Percentiles rank a stretch among this genome's conserved stretches.
phyloP scores from a whole-genome alignment of 2,797 vertebrate species.

The Mormyrops boulengeri region DNA sequence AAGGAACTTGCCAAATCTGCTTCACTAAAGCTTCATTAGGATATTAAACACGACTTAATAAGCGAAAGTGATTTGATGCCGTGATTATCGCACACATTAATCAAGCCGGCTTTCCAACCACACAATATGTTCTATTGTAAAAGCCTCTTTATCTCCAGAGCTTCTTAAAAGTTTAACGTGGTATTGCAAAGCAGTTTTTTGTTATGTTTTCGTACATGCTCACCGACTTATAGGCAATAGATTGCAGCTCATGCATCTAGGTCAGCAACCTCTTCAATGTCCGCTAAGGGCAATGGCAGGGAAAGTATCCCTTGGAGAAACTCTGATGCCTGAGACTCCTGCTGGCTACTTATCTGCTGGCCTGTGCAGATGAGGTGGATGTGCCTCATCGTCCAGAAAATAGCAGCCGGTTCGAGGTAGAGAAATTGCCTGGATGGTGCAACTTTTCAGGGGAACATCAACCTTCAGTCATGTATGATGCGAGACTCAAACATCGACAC shows the following conservation, averaged over 20 bases:
- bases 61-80: slow-evolving; percentile 98
- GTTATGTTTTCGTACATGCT: slow-evolving; percentile 46
- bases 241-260: slow-evolving; percentile 60
- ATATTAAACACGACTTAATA: slow-evolving; percentile 99
- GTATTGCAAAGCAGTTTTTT: slow-evolving; percentile 54
- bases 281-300: slow-evolving; percentile 46
- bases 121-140: slow-evolving; percentile 87
- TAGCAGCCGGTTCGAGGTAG: neutral
- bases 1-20: slow-evolving; percentile 85
- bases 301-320: slow-evolving; percentile 53
- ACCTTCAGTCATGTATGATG: neutral
- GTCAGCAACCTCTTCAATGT: slow-evolving; percentile 53
- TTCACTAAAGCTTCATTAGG: slow-evolving; percentile 96
- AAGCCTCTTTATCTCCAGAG: slow-evolving; percentile 90
- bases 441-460: neutral
- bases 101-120: slow-evolving; percentile 88
- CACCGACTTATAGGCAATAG: slow-evolving; percentile 54
- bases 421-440: neutral
- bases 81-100: slow-evolving; percentile 97
- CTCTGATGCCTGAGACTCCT: slow-evolving; percentile 39
- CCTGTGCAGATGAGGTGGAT: slow-evolving; percentile 15
- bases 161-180: slow-evolving; percentile 84
- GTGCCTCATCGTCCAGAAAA: neutral
- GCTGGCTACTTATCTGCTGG: slow-evolving; percentile 44
- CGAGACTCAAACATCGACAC: neutral